Conservation (phyloP, 1,140 invertebrate genomes). For the Harpegnathos saltator region DNA sequence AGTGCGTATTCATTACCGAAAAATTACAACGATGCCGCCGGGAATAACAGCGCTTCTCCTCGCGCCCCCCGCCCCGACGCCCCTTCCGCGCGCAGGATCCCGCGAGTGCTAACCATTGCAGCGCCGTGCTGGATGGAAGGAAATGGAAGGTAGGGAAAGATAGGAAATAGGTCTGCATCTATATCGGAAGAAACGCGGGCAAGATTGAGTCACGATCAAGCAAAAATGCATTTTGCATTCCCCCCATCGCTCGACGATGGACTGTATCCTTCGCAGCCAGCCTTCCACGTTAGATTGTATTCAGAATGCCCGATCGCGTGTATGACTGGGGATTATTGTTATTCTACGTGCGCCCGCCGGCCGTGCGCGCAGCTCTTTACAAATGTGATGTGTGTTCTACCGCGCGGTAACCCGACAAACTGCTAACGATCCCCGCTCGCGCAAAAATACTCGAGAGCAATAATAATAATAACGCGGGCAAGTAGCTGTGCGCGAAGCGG, state of each 20-base stretch:
- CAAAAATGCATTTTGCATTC: background rate
- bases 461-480: background rate
- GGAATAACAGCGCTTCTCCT: constrained; percentile 59
- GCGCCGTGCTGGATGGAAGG: constrained; percentile 13
- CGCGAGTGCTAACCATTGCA: constrained; percentile 52
- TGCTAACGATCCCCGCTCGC: background rate
- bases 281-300: background rate
- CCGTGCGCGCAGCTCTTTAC: too few relatives aligned
- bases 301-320: background rate
- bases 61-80: background rate
- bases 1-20: constrained; percentile 62
- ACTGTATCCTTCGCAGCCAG: too few relatives aligned
- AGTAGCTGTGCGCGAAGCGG: background rate
- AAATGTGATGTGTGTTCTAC: too few relatives aligned
- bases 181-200: too few relatives aligned
- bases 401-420: too few relatives aligned
- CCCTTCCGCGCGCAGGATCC: constrained; percentile 38
- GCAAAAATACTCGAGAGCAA: background rate
- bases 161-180: constrained; percentile 58
- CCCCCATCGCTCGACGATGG: background rate
- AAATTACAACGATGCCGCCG: constrained; percentile 60
- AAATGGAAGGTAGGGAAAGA: too few relatives aligned
- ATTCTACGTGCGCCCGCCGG: background rate
- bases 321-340: constrained; percentile 2
- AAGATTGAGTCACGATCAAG: too few relatives aligned